phyloP scores from a whole-genome alignment of 1,140 invertebrate species.

The Apolygus lucorum region DNA sequence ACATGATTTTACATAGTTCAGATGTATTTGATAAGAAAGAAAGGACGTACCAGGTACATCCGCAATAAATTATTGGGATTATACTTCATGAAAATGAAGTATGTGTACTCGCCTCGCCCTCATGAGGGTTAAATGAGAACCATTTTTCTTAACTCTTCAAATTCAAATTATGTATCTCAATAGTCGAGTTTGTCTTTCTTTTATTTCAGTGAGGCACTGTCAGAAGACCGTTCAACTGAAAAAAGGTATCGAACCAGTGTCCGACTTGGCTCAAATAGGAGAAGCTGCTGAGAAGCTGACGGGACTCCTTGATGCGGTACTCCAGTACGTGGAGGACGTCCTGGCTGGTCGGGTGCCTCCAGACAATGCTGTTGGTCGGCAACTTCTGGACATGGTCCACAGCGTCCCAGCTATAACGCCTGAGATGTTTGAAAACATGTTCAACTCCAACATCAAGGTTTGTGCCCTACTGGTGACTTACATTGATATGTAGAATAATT shows the following conservation, averaged over 20 bases:
- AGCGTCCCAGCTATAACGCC: conserved; percentile 81
- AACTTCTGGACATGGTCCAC: conserved; percentile 79
- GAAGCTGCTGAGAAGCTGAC: conserved; percentile 70
- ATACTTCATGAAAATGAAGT: too few species aligned
- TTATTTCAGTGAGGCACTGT: conserved; percentile 52
- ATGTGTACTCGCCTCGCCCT: too few species aligned
- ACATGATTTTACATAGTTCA: too few species aligned
- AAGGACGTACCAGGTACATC: too few species aligned
- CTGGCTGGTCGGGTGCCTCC: conserved; percentile 56
- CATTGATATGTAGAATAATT: too few species aligned
- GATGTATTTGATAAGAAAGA: too few species aligned
- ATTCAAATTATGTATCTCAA: not conserved
- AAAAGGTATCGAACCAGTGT: conserved; percentile 62
- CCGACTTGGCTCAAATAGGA: conserved; percentile 77
- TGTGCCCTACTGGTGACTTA: too few species aligned
- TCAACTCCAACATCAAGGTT: conserved; percentile 91
- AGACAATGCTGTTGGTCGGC: conserved; percentile 73
- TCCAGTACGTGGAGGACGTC: conserved; percentile 83
- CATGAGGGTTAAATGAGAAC: too few species aligned
- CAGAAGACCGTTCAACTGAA: conserved; percentile 55
- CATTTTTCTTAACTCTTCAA: too few species aligned
- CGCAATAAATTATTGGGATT: too few species aligned
- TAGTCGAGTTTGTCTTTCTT: not conserved
- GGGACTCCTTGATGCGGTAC: conserved; percentile 65
- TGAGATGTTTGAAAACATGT: conserved; percentile 88